Conservation (phyloP, 1,140 invertebrate species). For the Triops cancriformis region DNA sequence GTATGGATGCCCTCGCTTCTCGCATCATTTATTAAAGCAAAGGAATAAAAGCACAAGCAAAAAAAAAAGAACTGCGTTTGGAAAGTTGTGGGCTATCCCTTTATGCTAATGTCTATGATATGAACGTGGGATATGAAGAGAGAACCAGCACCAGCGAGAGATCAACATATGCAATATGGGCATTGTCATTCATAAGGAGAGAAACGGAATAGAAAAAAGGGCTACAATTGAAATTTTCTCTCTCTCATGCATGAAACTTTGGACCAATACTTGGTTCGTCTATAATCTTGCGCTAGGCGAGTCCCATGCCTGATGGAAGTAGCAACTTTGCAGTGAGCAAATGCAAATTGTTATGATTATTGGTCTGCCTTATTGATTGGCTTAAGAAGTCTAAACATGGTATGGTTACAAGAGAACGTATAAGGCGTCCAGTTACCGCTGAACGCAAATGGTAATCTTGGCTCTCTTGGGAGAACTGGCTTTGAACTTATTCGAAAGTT, state of each 20-base stretch:
- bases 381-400: not conserved
- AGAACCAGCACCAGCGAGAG: not conserved
- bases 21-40: not conserved
- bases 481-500: not conserved
- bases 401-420: not conserved
- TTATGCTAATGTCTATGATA: not conserved
- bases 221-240: not conserved
- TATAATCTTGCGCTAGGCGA: not conserved
- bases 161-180: slow-evolving; percentile 5
- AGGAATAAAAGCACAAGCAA: not conserved
- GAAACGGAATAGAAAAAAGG: not conserved
- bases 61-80: not conserved
- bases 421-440: not conserved
- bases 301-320: not conserved
- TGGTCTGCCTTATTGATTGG: not conserved
- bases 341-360: slow-evolving; percentile 14
- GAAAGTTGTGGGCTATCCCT: not conserved
- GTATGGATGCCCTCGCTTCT: not conserved
- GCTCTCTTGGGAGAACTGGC: not conserved
- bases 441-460: not conserved
- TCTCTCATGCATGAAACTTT: not conserved
- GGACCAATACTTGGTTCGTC: not conserved
- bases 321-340: not conserved
- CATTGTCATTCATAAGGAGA: slow-evolving; percentile 10
- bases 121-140: not conserved